Evolutionary conservation across 2,888 invertebrate species (phyloP), one percentile per base, ranked within the genome.

Genomic region (Mallateleia sp.): DNA sequence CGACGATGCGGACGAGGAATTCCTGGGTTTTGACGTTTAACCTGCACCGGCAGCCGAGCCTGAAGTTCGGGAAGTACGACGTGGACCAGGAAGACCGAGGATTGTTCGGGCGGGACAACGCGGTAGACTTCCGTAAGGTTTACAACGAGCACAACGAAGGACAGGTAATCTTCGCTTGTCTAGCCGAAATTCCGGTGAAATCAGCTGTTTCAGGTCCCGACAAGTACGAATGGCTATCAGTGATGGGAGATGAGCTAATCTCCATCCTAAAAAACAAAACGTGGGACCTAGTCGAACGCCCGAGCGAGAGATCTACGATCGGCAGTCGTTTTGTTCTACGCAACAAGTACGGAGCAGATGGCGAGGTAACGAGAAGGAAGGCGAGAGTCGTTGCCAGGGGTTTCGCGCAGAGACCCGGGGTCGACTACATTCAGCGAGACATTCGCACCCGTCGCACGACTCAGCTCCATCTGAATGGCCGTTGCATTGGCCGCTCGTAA

Each of bases 251-350:
- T n/a, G 78, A 78, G 8, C 56, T 72, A 24, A 15, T 34, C 11
- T 66, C 83, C 1, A 45, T 77, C 6, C 22, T 54, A 18, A 50
- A 45, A n/a, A 72, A 58, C 18, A n/a, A 75, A 5, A 54, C 42
- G 11, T 87, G 87, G 77, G 54, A 66, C 0, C 7, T 74, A 18
- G 34, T 15, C 18, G 62, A 88, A 7, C 83, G 83, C 14, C 80
- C 85, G 4, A 22, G 66, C 14, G 38, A 71, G 9, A 25, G 58
- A 1, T 69, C 60, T 7, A 18, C 66, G 9, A 50, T 87, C 24
- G 85, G 78, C 6, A 54, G 72, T n/a, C 67, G 72, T 14, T 52
- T 67, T 20, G 34, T 80, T 7, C 45, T 71, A 6, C 50, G 71
- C 11, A 71, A 60, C 20, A 79, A 79, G 25, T 58, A 60, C 28